Evolutionary conservation across 1,140 invertebrate species (phyloP), one percentile per base, ranked within the genome.

Genomic region (Drosophila triauraria): DNA sequence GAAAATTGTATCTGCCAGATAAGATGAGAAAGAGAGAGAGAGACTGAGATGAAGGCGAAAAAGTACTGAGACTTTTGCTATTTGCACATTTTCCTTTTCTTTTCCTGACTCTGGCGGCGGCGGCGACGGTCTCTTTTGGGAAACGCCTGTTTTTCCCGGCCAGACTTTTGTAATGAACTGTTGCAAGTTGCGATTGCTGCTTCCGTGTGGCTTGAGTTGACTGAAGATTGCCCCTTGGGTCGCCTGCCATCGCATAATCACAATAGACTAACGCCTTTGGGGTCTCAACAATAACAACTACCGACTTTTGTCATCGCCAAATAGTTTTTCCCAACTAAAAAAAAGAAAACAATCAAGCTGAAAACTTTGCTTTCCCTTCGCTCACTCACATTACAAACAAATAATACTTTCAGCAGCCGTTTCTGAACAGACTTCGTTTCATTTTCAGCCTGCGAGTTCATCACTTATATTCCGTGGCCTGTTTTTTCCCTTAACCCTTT

Each of bases 1-100:
- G 80, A 81, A 84, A 88, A 88, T 90, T 84, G 85, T 81, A 88
- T 90, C 85, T 78, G 74, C 48, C 64, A 78, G 83, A 87, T 88
- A 87, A 80, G 72, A 51, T 61, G 47, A 44, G 51, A 65, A 64
- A 72, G 32, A 35, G 32, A 30, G 5, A 63, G 64, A 20, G 20
- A 20, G 20, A 20, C 20, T 20, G 20, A 20, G 20, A 20, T 20
- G 20, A 81, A 65, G 79, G 47, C 43, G 59, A 15, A 43, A 62
- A 38, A 72, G 68, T 47, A 64, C 44, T 56, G 67, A 76, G 68
- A 74, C 82, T 84, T 75, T 77, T 80, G 63, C 75, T 71, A 44
- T 74, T 70, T 78, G 44, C 63, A 47, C 68, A 67, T 57, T 72
- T 80, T 53, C 46, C 60, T 62, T 59, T 64, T 27, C 35, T 63